Conservation (phyloP, 2,797 vertebrate species). For the Setipinna tenuifilis region DNA sequence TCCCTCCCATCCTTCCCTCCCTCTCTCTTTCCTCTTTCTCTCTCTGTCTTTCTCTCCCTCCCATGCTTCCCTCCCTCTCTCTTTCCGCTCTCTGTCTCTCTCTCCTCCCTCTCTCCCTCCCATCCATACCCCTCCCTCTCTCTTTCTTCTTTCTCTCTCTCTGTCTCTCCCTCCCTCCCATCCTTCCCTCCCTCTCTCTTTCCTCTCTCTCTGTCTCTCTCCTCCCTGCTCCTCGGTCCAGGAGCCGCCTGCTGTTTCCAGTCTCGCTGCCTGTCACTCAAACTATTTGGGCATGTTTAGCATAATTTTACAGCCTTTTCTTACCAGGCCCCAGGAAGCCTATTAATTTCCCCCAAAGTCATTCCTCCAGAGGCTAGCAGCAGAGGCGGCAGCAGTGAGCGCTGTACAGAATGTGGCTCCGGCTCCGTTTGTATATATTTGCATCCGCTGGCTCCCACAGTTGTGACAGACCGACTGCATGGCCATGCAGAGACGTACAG, state of each 20-base stretch:
- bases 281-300: slow-evolving; percentile 44
- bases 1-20: neutral
- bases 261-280: slow-evolving; percentile 55
- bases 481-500: neutral
- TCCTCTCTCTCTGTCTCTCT: neutral
- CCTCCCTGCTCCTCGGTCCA: neutral
- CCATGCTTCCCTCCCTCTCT: neutral
- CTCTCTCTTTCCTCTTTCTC: neutral
- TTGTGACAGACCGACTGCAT: slow-evolving; percentile 12
- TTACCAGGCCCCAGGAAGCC: slow-evolving; percentile 51
- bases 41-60: neutral
- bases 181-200: neutral
- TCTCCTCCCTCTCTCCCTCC: neutral
- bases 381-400: neutral
- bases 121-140: neutral
- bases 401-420: slow-evolving; percentile 43
- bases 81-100: neutral
- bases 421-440: slow-evolving; percentile 45
- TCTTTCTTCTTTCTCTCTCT: neutral
- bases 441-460: slow-evolving; percentile 32
- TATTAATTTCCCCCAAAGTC: slow-evolving; percentile 53
- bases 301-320: slow-evolving; percentile 46
- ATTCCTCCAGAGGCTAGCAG: slow-evolving; percentile 47
- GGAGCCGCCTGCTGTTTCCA: slow-evolving; percentile 52
- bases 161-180: neutral